These are phyloP conservation scores for Coelopa frigida DNA, from an alignment of 1,140 invertebrate genomes.

Conservation along the genomic window DNA sequence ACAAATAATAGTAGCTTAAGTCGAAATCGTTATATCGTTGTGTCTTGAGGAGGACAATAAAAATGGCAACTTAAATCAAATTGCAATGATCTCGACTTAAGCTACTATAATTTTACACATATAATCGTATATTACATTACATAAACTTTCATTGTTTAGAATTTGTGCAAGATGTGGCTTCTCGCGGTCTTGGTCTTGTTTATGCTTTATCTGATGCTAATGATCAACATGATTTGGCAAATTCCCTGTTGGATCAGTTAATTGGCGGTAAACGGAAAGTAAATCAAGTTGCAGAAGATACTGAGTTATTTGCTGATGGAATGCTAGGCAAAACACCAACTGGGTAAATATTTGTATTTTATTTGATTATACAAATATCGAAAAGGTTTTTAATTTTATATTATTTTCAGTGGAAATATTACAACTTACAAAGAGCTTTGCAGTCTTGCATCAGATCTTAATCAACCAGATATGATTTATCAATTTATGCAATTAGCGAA, in stretches of 20 bases:
- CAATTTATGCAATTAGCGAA: conserved; percentile 93
- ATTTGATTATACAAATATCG: conserved; percentile 1
- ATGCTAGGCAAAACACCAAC: conserved; percentile 75
- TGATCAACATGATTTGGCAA: conserved; percentile 64
- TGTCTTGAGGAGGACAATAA: no score
- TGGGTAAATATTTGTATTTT: conserved; percentile 51
- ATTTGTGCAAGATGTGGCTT: conserved; percentile 85
- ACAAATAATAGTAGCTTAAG: no score
- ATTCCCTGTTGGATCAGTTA: conserved; percentile 72
- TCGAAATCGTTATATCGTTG: no score
- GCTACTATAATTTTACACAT: no score
- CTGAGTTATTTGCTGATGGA: conserved; percentile 82
- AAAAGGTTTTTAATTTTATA: not conserved
- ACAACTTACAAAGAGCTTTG: conserved; percentile 93
- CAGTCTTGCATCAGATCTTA: conserved; percentile 84
- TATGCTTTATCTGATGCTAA: conserved; percentile 71
- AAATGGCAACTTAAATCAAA: no score
- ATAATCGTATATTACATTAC: no score
- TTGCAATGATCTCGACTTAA: no score
- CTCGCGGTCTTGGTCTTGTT: conserved; percentile 81
- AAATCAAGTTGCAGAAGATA: conserved; percentile 68
- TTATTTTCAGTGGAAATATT: conserved; percentile 59
- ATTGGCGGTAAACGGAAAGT: conserved; percentile 70
- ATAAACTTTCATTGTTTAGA: conserved; percentile 50
- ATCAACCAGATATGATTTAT: conserved; percentile 90